A percentile compares a stretch with the other conserved stretches of the same genome.
Evolutionary conservation across 2,888 invertebrate genomes (phyloP).

Genomic region (Koerneria pararmatus): DNA sequence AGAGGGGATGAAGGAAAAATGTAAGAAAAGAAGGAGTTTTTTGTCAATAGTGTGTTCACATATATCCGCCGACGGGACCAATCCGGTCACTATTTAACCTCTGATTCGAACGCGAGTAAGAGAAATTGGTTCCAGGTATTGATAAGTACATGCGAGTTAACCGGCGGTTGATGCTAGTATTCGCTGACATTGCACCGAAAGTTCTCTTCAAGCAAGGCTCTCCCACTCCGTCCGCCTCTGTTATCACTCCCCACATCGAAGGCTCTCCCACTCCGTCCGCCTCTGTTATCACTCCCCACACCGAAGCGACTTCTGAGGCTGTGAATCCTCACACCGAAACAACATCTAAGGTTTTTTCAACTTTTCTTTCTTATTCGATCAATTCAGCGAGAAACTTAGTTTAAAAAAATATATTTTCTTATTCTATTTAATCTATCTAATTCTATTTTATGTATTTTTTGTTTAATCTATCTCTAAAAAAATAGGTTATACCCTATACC

Average conservation of each 20-base stretch:
- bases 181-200: slow-evolving; percentile 52
- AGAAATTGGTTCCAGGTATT: slow-evolving; percentile 47
- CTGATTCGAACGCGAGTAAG: no score
- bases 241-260: slow-evolving; percentile 29
- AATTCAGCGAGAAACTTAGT: neutral
- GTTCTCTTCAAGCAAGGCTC: slow-evolving; percentile 46
- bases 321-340: neutral
- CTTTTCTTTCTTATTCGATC: no score
- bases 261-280: slow-evolving; percentile 35
- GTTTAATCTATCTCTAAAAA: no score
- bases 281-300: slow-evolving; percentile 25
- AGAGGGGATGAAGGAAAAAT: no score
- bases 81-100: no score
- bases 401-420: neutral
- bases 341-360: neutral
- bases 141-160: slow-evolving; percentile 56
- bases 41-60: no score
- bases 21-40: no score
- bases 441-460: neutral
- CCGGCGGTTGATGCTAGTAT: slow-evolving; percentile 52
- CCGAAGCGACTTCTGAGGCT: slow-evolving; percentile 27
- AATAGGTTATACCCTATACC: no score
- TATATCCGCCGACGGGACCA: no score
- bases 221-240: slow-evolving; percentile 31
- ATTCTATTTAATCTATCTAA: neutral